Evolutionary conservation across 2,888 invertebrate species (phyloP).

Genomic region (Eilema sororculum): DNA sequence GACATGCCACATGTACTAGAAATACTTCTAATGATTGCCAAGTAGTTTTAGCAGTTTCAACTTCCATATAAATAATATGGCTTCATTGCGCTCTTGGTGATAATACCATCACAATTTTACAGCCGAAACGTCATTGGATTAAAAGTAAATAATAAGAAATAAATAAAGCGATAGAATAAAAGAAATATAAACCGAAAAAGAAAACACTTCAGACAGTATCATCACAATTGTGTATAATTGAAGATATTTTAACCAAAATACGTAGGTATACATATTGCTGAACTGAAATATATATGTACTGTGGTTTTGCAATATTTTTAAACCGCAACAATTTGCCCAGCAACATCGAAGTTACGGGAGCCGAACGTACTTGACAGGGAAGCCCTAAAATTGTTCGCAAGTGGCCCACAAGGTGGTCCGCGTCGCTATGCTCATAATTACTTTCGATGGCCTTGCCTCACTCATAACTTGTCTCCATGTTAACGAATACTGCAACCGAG

Average conservation of each 20-base stretch:
- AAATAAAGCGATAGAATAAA: no score
- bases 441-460: constrained; percentile 71
- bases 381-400: constrained; percentile 67
- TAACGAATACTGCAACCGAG: constrained; percentile 52
- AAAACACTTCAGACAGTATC: no score
- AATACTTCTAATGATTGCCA: no score
- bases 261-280: constrained; percentile 5
- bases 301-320: constrained; percentile 25
- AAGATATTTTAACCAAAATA: neutral
- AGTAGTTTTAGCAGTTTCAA: neutral
- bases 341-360: constrained; percentile 17
- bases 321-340: constrained; percentile 30
- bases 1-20: no score
- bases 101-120: no score
- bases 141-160: no score
- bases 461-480: constrained; percentile 56
- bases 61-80: no score
- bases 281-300: constrained; percentile 12
- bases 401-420: constrained; percentile 69
- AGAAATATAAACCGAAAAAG: no score
- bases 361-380: constrained; percentile 52
- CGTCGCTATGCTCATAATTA: constrained; percentile 60
- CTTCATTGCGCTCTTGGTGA: no score
- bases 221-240: no score
- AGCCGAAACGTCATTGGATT: no score